A percentile compares a stretch with the other conserved stretches of the same genome.
Conservation (phyloP, 1,140 invertebrate species). For the Brachionus sp. region DNA sequence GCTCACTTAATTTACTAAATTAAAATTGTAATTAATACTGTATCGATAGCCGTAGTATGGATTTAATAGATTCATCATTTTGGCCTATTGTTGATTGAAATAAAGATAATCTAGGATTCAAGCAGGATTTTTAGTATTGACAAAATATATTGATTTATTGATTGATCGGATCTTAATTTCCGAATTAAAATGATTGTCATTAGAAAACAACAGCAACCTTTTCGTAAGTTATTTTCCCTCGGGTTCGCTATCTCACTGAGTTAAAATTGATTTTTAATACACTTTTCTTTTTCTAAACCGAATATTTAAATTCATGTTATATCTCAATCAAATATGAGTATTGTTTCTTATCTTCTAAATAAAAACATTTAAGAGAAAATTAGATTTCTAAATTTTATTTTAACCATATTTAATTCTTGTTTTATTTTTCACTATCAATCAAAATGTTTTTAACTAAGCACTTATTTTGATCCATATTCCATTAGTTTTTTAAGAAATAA, state of each 20-base stretch:
- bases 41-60: not conserved
- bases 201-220: not conserved
- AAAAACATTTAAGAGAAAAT: not conserved
- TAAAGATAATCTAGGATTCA: conserved; percentile 18
- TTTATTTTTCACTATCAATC: not conserved
- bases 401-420: not conserved
- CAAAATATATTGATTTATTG: conserved; percentile 37
- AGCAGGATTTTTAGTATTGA: conserved; percentile 14
- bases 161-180: conserved; percentile 31
- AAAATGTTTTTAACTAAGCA: not conserved
- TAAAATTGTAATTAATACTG: conserved; percentile 37
- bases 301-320: not conserved
- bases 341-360: not conserved
- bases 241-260: not conserved
- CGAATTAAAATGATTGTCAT: not conserved
- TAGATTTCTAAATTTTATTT: not conserved
- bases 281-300: not conserved
- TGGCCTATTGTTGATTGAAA: not conserved
- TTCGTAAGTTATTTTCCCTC: not conserved
- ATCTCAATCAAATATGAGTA: not conserved
- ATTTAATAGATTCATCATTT: conserved; percentile 27
- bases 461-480: not conserved
- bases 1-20: conserved; percentile 18
- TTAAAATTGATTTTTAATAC: conserved; percentile 9
- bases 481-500: not conserved